phyloP scores from a whole-genome alignment of 2,113 vertebrate species.

The Pseudois nayaur region DNA sequence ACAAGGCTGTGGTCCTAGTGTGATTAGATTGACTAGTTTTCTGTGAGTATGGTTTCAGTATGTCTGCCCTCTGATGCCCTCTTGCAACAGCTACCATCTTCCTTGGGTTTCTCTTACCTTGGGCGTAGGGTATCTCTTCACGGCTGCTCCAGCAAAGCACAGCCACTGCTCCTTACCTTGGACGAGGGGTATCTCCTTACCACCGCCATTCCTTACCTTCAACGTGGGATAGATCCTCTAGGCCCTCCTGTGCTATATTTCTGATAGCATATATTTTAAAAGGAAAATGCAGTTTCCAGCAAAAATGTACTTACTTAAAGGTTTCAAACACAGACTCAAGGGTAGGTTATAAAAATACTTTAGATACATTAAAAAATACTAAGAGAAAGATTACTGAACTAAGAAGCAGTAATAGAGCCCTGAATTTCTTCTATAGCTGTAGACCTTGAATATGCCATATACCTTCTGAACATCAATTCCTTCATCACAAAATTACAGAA shows the following conservation, averaged over 20 bases:
- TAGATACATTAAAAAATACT: background rate
- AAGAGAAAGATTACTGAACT: background rate
- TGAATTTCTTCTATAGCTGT: background rate
- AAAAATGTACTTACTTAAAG: background rate
- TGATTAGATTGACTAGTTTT: too few species aligned
- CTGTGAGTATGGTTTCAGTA: too few species aligned
- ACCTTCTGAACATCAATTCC: background rate
- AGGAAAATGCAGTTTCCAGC: background rate
- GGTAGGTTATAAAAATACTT: background rate
- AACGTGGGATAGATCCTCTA: too few species aligned
- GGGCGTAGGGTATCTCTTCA: too few species aligned
- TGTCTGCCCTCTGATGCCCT: too few species aligned
- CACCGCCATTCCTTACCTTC: accelerated
- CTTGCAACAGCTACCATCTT: too few species aligned
- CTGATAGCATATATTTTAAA: background rate
- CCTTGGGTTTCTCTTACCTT: too few species aligned
- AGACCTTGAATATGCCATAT: background rate
- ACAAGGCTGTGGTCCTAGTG: too few species aligned
- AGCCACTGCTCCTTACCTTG: too few species aligned
- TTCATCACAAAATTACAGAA: background rate
- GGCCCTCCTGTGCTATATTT: background rate
- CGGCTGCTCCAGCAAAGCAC: too few species aligned
- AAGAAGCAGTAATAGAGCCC: background rate
- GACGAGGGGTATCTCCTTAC: too few species aligned
- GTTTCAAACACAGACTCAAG: background rate